Evolutionary conservation across 1,140 invertebrate species (phyloP).

Genomic region (Mylabris phalerata): DNA sequence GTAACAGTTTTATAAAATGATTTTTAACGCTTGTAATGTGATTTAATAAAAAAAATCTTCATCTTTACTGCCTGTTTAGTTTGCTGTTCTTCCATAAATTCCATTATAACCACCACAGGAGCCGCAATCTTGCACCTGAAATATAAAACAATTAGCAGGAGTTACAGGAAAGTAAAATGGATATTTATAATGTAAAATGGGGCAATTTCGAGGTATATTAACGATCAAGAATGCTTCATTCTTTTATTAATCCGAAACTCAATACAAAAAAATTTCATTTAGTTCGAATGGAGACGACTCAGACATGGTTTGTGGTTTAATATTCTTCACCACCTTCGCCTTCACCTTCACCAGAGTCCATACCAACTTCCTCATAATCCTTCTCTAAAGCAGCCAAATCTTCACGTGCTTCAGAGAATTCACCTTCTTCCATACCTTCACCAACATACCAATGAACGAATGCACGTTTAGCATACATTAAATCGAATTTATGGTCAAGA

Average conservation of each 20-base stretch:
- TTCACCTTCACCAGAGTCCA: conserved; percentile 36
- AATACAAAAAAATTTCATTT: too few species aligned
- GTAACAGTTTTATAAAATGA: conserved; percentile 3
- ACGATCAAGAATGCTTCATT: too few species aligned
- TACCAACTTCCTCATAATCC: conserved; percentile 59
- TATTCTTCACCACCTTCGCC: conserved; percentile 39
- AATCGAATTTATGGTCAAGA: conserved; percentile 73
- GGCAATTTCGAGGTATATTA: too few species aligned
- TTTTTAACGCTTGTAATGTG: background rate
- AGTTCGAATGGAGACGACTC: too few species aligned
- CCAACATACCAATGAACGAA: conserved; percentile 73
- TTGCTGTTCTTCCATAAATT: too few species aligned
- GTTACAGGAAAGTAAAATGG: too few species aligned
- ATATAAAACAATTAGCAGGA: too few species aligned
- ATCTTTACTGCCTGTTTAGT: too few species aligned
- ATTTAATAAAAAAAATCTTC: background rate
- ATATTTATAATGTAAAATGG: too few species aligned
- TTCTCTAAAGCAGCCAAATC: conserved; percentile 74
- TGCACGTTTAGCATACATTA: conserved; percentile 72
- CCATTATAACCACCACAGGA: too few species aligned
- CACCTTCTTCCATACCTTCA: conserved; percentile 74
- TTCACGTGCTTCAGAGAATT: conserved; percentile 80
- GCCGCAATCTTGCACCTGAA: too few species aligned
- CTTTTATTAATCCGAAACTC: too few species aligned
- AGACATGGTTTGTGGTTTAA: conserved; percentile 13